phyloP scores from a whole-genome alignment of 1,140 invertebrate species.

The Aleiodes sp. region DNA sequence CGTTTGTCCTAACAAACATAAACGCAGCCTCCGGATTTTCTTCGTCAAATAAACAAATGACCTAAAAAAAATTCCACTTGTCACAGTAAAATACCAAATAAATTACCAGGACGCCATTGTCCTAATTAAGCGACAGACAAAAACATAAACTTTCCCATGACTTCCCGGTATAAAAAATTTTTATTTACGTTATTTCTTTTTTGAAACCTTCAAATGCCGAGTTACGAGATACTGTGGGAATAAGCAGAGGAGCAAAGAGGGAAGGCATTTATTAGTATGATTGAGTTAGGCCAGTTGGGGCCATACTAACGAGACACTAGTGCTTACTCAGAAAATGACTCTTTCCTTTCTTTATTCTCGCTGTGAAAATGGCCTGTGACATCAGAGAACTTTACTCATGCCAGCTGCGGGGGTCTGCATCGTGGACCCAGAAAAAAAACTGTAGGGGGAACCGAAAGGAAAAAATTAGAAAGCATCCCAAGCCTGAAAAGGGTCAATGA shows the following conservation, averaged over 20 bases:
- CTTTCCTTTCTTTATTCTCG: constrained; percentile 31
- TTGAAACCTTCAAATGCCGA: background rate
- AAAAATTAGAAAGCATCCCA: background rate
- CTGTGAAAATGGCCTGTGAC: constrained; percentile 1
- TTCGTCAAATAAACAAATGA: too few relatives aligned
- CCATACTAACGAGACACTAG: constrained; percentile 45
- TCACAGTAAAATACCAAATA: too few relatives aligned
- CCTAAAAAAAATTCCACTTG: too few relatives aligned
- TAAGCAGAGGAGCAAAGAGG: background rate
- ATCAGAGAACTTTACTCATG: background rate
- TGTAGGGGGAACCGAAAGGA: background rate
- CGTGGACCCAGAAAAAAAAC: constrained; percentile 35
- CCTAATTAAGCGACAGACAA: too few relatives aligned
- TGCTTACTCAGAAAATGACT: constrained; percentile 48
- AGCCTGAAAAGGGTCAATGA: constrained; percentile 48
- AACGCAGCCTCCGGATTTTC: too few relatives aligned
- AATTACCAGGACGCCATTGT: too few relatives aligned
- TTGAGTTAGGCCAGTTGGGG: constrained; percentile 34
- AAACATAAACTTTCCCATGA: background rate
- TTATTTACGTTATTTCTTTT: constrained; percentile 2
- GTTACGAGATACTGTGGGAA: background rate
- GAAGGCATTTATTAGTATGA: constrained; percentile 47
- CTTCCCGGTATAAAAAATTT: background rate
- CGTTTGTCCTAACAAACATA: too few relatives aligned
- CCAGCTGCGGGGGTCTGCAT: background rate